phyloP scores from a whole-genome alignment of 2,888 invertebrate genomes.

The Chrysotoxum bicinctum region DNA sequence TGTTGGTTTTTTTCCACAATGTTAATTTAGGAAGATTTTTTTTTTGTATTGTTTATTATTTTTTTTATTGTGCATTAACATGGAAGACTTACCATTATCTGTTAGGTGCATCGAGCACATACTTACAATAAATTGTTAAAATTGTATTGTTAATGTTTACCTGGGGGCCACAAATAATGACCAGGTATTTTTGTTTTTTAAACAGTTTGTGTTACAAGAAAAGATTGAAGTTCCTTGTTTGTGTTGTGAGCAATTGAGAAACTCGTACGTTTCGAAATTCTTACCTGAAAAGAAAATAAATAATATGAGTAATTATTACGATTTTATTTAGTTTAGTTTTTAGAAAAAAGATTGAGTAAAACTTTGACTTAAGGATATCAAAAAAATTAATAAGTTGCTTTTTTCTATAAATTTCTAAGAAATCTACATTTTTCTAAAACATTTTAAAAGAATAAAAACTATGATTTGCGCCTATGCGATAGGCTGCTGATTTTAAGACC shows the following conservation, averaged over 20 bases:
- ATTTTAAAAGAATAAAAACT: too few species aligned
- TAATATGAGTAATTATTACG: too few species aligned
- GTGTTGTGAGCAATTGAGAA: background rate
- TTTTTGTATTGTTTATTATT: conserved; percentile 2
- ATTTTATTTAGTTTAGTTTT: too few species aligned
- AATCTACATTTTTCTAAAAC: too few species aligned
- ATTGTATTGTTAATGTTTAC: conserved; percentile 23
- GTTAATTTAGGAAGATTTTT: conserved; percentile 23
- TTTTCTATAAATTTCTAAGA: too few species aligned
- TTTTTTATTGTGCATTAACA: conserved; percentile 40
- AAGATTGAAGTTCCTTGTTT: background rate
- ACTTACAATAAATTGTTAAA: conserved; percentile 39
- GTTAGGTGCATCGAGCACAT: conserved; percentile 7
- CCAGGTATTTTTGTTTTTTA: background rate
- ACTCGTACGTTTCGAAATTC: background rate
- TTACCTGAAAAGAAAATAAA: conserved; percentile 2
- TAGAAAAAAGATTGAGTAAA: too few species aligned
- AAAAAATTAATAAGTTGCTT: too few species aligned
- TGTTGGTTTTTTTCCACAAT: conserved; percentile 4
- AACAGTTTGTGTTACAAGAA: conserved; percentile 12
- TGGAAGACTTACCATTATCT: conserved; percentile 32
- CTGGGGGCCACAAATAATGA: background rate
- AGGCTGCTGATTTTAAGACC: too few species aligned
- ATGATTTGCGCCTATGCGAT: too few species aligned
- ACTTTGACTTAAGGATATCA: too few species aligned